phyloP scores from a whole-genome alignment of 2,888 invertebrate species.

The Acronicta aceris region DNA sequence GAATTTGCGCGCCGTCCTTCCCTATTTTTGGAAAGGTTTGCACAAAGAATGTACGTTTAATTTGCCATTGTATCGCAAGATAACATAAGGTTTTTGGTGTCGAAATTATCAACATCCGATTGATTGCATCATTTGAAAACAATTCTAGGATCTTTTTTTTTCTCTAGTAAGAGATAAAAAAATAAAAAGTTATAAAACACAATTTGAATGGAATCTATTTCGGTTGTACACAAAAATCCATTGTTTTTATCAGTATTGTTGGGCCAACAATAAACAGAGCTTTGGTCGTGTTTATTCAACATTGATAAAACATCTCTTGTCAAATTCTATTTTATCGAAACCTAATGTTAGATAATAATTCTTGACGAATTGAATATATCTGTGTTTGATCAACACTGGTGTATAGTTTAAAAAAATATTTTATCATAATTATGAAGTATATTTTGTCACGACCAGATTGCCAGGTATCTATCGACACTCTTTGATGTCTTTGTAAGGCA shows the following conservation, averaged over 20 bases:
- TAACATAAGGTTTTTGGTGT: conserved; percentile 7
- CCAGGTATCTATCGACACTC: not conserved
- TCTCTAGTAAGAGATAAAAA: not conserved
- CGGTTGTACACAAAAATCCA: conserved; percentile 41
- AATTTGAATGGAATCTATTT: conserved; percentile 23
- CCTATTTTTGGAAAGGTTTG: conserved; percentile 30
- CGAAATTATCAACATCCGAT: conserved; percentile 10
- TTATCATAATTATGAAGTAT: not conserved
- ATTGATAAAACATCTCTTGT: conserved; percentile 26
- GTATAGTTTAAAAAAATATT: not conserved
- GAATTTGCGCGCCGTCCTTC: conserved; percentile 11
- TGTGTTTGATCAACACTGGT: conserved; percentile 9
- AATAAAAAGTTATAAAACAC: conserved; percentile 3
- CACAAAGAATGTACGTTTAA: conserved; percentile 8
- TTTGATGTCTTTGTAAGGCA: not conserved
- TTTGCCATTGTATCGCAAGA: conserved; percentile 13
- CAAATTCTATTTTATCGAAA: conserved; percentile 1
- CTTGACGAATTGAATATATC: conserved; percentile 1
- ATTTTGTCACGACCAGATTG: conserved; percentile 3
- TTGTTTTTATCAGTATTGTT: conserved; percentile 56
- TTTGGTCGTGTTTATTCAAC: conserved; percentile 56
- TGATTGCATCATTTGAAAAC: conserved; percentile 5
- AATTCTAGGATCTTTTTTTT: not conserved
- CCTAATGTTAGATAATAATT: not conserved
- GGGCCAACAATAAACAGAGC: conserved; percentile 53